Conservation (phyloP, 2,888 invertebrate genomes). For the Thysanoteuthis rhombus region DNA sequence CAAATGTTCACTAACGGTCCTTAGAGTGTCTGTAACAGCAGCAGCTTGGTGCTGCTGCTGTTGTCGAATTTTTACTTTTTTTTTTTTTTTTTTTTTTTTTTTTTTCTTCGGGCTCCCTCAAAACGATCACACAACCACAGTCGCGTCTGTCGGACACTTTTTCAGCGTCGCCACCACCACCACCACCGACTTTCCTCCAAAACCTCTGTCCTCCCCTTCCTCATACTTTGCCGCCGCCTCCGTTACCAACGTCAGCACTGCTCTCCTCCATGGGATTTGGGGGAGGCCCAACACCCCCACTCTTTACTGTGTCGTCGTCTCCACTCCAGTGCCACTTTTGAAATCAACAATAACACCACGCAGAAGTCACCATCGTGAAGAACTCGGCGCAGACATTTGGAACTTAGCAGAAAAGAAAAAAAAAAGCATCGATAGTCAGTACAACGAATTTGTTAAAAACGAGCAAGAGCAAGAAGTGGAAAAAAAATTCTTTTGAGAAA, state of each 20-base stretch:
- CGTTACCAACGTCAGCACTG: background rate
- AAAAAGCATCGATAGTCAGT: background rate
- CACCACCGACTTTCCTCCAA: background rate
- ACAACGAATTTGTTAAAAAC: no score
- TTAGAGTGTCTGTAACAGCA: background rate
- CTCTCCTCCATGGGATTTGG: background rate
- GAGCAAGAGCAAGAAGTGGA: no score
- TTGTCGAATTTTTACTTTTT: background rate
- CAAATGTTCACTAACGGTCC: background rate
- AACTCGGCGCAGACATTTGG: background rate
- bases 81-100: background rate
- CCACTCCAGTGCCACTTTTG: constrained; percentile 12
- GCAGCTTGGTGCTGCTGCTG: background rate
- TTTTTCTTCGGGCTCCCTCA: background rate
- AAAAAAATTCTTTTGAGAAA: no score
- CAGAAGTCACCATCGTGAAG: background rate
- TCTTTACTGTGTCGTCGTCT: background rate
- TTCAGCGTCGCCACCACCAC: background rate
- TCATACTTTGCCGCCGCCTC: background rate
- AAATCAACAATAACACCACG: background rate
- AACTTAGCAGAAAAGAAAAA: background rate
- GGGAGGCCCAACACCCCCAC: background rate
- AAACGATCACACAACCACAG: background rate
- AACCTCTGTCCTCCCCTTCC: background rate
- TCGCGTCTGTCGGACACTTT: background rate